Conservation (phyloP, 2,797 vertebrate genomes). For the Sebastes goodei region DNA sequence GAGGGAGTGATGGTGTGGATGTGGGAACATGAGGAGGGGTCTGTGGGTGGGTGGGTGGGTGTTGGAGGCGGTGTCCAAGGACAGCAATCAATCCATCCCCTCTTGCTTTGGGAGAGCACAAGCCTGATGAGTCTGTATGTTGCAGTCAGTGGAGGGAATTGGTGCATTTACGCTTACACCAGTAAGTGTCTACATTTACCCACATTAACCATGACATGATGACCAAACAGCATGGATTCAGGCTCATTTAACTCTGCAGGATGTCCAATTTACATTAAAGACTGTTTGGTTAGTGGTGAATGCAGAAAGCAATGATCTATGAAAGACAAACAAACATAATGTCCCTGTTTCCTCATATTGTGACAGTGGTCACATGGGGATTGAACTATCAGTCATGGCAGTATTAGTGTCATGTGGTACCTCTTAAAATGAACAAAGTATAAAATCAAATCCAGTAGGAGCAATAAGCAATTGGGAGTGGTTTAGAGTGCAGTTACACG, state of each 20-base stretch:
- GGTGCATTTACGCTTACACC: constrained; percentile 9
- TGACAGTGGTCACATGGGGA: background rate
- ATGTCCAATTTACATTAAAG: background rate
- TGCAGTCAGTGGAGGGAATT: background rate
- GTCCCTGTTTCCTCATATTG: constrained; percentile 2
- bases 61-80: constrained; percentile 30
- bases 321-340: constrained; percentile 14
- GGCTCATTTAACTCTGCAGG: constrained; percentile 9
- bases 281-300: background rate
- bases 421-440: background rate
- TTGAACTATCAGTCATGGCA: constrained; percentile 14
- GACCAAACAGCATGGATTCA: background rate
- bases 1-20: background rate
- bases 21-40: constrained; percentile 18
- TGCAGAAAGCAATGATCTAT: constrained; percentile 11
- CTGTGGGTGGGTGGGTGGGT: constrained; percentile 24
- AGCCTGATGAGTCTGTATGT: background rate
- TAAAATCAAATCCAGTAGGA: background rate
- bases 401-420: background rate
- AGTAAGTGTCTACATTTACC: background rate
- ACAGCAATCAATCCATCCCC: constrained; percentile 44
- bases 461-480: background rate
- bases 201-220: background rate
- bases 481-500: background rate
- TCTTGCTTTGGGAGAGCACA: background rate